A percentile compares a stretch with the other conserved stretches of the same genome.
phyloP scores from a whole-genome alignment of 2,888 invertebrate species.

The Pseudanteris insignis region DNA sequence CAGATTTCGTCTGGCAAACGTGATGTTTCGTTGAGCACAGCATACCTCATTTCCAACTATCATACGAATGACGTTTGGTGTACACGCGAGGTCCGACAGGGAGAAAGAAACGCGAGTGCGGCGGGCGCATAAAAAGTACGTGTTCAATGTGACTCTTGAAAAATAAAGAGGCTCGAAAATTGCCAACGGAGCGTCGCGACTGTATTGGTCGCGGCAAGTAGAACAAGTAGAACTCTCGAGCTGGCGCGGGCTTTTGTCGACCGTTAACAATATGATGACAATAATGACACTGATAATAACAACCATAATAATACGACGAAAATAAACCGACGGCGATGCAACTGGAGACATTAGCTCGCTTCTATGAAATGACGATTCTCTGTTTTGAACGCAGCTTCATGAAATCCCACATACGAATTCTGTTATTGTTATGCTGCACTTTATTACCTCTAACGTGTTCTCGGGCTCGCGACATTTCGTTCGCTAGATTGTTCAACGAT shows the following conservation, averaged over 20 bases:
- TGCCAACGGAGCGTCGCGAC: slow-evolving; percentile 36
- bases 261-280: slow-evolving; percentile 40
- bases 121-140: slow-evolving; percentile 40
- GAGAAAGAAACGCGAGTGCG: slow-evolving; percentile 16
- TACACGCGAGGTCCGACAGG: slow-evolving; percentile 13
- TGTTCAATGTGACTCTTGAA: slow-evolving; percentile 39
- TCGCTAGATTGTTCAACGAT: background rate
- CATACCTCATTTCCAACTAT: slow-evolving; percentile 7
- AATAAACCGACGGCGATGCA: slow-evolving; percentile 30
- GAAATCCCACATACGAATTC: slow-evolving; percentile 10
- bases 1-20: slow-evolving; percentile 20
- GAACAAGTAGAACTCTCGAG: slow-evolving; percentile 42
- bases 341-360: slow-evolving; percentile 20
- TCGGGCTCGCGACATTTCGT: no score
- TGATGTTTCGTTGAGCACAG: slow-evolving; percentile 6
- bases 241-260: slow-evolving; percentile 24
- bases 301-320: slow-evolving; percentile 29
- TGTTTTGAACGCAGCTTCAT: no score
- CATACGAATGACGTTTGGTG: slow-evolving; percentile 25
- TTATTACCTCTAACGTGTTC: slow-evolving; percentile 5
- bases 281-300: slow-evolving; percentile 42
- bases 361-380: slow-evolving; percentile 17
- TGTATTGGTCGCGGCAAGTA: slow-evolving; percentile 37
- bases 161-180: slow-evolving; percentile 40
- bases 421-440: slow-evolving; percentile 7